Evolutionary conservation across 2,888 invertebrate genomes (phyloP).

Genomic region (Xylota segnis): DNA sequence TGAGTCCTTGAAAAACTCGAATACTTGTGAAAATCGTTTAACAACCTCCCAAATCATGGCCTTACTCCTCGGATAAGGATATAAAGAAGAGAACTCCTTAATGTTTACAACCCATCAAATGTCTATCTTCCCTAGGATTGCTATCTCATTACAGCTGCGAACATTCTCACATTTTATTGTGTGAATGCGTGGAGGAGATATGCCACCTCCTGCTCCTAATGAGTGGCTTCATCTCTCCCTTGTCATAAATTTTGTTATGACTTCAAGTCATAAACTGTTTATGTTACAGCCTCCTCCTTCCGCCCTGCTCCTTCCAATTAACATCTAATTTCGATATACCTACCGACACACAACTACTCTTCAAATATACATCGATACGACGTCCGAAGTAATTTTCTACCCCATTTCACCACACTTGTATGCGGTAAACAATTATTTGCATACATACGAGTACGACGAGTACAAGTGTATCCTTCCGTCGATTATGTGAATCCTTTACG

Average conservation of each 20-base stretch:
- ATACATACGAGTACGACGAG: constrained; percentile 14
- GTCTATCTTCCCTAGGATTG: neutral
- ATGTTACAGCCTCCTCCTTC: constrained; percentile 1
- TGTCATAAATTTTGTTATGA: constrained; percentile 25
- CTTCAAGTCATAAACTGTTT: constrained; percentile 46
- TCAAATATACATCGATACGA: constrained; percentile 27
- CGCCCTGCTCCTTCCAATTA: constrained; percentile 26
- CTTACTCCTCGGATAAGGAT: neutral
- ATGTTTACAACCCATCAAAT: neutral
- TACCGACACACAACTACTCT: neutral
- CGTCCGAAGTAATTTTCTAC: constrained; percentile 37
- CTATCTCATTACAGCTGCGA: neutral
- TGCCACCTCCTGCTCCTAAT: neutral
- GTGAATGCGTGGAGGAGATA: neutral
- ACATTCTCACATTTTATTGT: neutral
- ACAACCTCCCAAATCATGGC: neutral
- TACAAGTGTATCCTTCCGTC: constrained; percentile 18
- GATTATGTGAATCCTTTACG: constrained; percentile 38
- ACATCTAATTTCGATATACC: constrained; percentile 26
- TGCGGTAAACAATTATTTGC: constrained; percentile 32
- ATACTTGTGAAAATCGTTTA: too few species aligned
- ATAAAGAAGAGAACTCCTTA: neutral
- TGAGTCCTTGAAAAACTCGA: too few species aligned
- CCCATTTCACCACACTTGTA: constrained; percentile 37
- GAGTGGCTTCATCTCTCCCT: neutral